Evolutionary conservation across 2,113 vertebrate genomes (phyloP).

Genomic region (Deroptyus accipitrinus): DNA sequence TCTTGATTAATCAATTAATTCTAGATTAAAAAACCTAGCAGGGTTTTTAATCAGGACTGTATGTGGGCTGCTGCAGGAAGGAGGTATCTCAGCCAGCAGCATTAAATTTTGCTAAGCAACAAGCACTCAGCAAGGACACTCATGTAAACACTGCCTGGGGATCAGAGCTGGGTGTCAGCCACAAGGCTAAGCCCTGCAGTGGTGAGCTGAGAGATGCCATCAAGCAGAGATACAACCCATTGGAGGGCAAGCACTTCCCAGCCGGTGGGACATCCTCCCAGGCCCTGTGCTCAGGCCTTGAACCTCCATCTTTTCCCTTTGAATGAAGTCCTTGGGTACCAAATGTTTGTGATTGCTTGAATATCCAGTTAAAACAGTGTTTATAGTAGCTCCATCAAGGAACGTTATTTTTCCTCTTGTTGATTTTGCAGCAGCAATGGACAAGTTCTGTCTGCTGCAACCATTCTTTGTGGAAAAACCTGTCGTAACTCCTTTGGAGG

Average conservation of each 20-base stretch:
- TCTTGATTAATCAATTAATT: background rate
- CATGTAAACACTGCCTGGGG: background rate
- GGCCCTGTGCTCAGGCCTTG: fast-evolving
- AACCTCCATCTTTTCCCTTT: background rate
- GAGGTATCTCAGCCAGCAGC: background rate
- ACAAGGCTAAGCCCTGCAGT: background rate
- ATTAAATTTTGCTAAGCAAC: background rate
- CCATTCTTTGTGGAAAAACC: background rate
- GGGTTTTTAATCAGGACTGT: background rate
- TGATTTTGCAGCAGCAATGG: background rate
- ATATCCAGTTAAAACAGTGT: background rate
- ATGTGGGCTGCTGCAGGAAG: background rate
- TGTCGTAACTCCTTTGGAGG: background rate
- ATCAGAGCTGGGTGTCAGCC: background rate
- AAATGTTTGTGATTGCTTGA: background rate
- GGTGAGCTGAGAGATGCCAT: fast-evolving
- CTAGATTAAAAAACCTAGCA: background rate
- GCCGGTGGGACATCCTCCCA: background rate
- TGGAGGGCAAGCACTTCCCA: background rate
- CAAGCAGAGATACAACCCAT: background rate
- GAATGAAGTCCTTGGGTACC: background rate
- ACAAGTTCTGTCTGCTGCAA: background rate
- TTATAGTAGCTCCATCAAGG: background rate
- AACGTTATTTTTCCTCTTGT: background rate
- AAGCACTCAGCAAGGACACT: background rate